Base-by-base conservation (phyloP, 2,113 vertebrate genomes). In the Dascyllus trimaculatus region DNA sequence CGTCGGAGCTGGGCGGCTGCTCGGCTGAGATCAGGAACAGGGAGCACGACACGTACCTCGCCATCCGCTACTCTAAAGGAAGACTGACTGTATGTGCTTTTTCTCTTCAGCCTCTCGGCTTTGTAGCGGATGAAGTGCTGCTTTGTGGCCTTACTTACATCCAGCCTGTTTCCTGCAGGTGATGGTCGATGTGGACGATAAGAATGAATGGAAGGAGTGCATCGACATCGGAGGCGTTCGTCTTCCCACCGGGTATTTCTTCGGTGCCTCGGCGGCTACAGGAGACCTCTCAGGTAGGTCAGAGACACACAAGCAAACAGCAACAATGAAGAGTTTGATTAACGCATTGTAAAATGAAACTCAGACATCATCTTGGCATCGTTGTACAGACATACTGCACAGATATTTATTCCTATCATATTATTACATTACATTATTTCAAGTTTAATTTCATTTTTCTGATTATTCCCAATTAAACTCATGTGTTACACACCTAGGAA, bases 141-240 rank as follows among this genome's bases (percentile, higher is more conserved):
- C 18, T 5, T 52, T 19, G 29, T 17, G 17, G n/a, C 10, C 4
- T 63, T 19, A 7, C 35, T 71, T 4, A 17, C 26, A 1, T 40
- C 3, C 24, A 0, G 6, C 32, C 3, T 58, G 0, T 62, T 0
- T 71, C 40, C 38, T 26, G 46, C 90, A 99, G 98, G 95, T 99
- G 81, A 99, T 99, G 98, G 94, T 97, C 0, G 97, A 99, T 0
- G 91, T 98, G 56, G 98, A 99, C 4, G 97, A 98, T 88, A 96
- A 95, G 92, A 99, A 99, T 0, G 97, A 99, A 26, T 99, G 98
- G 98, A 99, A 96, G 92, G 98, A 97, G 74, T 99, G 98, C 92
- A 96, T 99, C 0, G 98, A 99, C 84, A 95, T 99, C 4, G 95
- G 96, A 0, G 98, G 98, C 0, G 98, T 99, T 65, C 96, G 96